Percentiles rank a stretch among this genome's conserved stretches.
Conservation (phyloP, 1,140 invertebrate genomes). For the Carposina sasakii region DNA sequence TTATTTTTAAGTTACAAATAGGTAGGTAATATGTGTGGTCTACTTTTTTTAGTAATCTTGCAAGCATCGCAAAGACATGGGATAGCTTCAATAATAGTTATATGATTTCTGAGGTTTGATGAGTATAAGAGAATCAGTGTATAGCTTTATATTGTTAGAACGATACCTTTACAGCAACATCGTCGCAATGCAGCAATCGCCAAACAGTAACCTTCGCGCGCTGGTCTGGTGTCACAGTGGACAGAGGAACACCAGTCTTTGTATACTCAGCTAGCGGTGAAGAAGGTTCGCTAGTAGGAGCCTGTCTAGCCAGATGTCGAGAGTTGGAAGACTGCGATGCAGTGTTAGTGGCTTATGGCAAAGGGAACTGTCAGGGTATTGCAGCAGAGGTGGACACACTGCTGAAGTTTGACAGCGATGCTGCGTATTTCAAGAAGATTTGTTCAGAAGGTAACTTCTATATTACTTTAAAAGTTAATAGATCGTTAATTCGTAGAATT, state of each 20-base stretch:
- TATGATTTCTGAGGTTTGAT: neutral
- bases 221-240: conserved; percentile 52
- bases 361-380: conserved; percentile 53
- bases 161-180: conserved; percentile 14
- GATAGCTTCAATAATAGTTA: neutral
- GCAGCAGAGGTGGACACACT: conserved; percentile 25
- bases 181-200: conserved; percentile 30
- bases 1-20: neutral
- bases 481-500: too few relatives aligned
- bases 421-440: conserved; percentile 61
- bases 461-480: too few relatives aligned
- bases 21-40: neutral
- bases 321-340: conserved; percentile 52
- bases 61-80: neutral
- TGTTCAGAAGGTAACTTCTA: conserved; percentile 57
- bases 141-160: neutral
- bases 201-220: conserved; percentile 40
- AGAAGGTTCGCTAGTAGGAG: conserved; percentile 51
- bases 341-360: conserved; percentile 40
- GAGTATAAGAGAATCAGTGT: neutral
- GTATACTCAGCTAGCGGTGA: conserved; percentile 57
- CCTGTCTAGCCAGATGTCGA: conserved; percentile 46
- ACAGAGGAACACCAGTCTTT: conserved; percentile 45
- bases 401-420: conserved; percentile 51
- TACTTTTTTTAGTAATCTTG: neutral